These are phyloP conservation scores for Gymnorhina tibicen DNA, from an alignment of 2,113 vertebrate genomes.

Conservation along the genomic window DNA sequence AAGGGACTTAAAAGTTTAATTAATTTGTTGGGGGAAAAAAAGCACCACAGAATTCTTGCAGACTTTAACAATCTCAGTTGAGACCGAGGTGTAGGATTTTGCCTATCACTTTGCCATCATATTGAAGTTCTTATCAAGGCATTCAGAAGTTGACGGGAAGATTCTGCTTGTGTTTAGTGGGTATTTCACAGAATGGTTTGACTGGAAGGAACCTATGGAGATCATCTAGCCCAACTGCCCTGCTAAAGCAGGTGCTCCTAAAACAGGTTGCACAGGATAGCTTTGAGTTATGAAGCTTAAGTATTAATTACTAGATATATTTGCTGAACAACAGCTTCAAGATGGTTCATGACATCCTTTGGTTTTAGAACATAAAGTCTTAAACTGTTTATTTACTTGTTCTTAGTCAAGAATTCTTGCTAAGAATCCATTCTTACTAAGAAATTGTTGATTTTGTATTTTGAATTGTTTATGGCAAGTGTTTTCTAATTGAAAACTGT, in stretches of 20 bases:
- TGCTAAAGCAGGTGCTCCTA: background rate
- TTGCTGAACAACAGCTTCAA: background rate
- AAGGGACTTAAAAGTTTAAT: background rate
- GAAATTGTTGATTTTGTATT: background rate
- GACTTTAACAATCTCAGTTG: background rate
- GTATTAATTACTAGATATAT: background rate
- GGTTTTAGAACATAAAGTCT: background rate
- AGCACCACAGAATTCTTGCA: rapidly evolving
- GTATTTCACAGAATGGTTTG: background rate
- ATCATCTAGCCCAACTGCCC: background rate
- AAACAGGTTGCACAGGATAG: background rate
- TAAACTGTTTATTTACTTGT: background rate
- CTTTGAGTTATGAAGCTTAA: background rate
- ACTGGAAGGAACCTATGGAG: background rate
- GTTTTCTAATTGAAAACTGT: slow-evolving; percentile 35
- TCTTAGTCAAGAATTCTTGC: background rate
- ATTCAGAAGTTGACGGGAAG: background rate
- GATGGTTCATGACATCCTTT: background rate
- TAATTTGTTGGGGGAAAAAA: background rate
- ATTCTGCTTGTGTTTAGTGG: background rate
- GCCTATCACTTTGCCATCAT: background rate
- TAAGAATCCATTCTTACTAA: background rate
- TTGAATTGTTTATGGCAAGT: slow-evolving; percentile 4
- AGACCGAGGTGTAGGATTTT: background rate
- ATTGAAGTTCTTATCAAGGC: background rate